Conservation (phyloP, 2,888 invertebrate genomes). For the Hesperia comma region DNA sequence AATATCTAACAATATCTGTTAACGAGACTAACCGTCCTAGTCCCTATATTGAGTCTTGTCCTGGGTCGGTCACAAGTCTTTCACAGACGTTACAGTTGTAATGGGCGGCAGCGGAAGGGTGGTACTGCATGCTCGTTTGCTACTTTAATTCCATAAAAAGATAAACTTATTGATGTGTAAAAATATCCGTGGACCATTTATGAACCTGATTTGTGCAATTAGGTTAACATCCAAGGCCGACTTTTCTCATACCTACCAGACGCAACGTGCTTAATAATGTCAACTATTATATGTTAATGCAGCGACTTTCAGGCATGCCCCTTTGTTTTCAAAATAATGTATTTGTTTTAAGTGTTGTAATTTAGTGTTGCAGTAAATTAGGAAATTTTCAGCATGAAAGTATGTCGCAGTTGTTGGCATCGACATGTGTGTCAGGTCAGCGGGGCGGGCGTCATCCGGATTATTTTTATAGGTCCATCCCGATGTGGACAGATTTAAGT, state of each 20-base stretch:
- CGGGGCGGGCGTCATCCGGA: slow-evolving; percentile 62
- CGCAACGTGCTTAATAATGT: slow-evolving; percentile 18
- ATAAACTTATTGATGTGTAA: slow-evolving; percentile 12
- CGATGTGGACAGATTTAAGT: slow-evolving; percentile 35
- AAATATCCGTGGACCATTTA: slow-evolving; percentile 14
- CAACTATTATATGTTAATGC: slow-evolving; percentile 38
- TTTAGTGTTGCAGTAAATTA: slow-evolving; percentile 55
- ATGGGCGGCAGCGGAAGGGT: too few relatives aligned
- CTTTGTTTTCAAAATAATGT: slow-evolving; percentile 40
- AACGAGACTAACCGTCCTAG: too few relatives aligned
- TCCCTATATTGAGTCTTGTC: too few relatives aligned
- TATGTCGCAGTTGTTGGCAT: slow-evolving; percentile 71
- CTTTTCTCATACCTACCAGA: slow-evolving; percentile 10
- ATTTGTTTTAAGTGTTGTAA: slow-evolving; percentile 44
- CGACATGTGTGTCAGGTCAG: slow-evolving; percentile 70
- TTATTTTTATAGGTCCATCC: slow-evolving; percentile 65
- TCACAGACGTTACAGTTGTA: too few relatives aligned
- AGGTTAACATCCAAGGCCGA: not conserved
- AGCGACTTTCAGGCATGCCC: slow-evolving; percentile 33
- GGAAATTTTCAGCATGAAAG: slow-evolving; percentile 62
- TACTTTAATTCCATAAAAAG: too few relatives aligned
- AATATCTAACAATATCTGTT: too few relatives aligned
- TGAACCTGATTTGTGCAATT: slow-evolving; percentile 6
- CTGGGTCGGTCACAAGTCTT: too few relatives aligned
- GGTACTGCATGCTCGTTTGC: too few relatives aligned